Evolutionary conservation across 2,113 vertebrate species (phyloP), one percentile per base, ranked within the genome.

Genomic region (Trachemys scripta): DNA sequence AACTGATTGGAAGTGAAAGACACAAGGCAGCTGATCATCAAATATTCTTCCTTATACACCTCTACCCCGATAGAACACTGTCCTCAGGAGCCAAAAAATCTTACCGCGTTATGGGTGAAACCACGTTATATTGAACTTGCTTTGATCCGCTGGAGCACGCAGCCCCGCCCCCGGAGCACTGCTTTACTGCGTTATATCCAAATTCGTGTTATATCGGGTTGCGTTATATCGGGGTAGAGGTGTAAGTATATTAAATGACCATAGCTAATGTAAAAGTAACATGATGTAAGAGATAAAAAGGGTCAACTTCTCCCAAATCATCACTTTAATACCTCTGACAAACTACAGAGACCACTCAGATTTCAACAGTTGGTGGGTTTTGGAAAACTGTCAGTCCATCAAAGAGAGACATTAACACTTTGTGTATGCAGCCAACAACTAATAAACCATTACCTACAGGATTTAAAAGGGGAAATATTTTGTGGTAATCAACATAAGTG

Each of bases 401-500:
- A 96, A 97, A 94, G 82, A 85, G 92, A 83, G 84, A 97, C 76
- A 85, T 51, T 62, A 94, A 80, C 88, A 92, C 94, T 94, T 88
- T 51, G 90, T 96, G 94, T 90, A 88, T 92, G 91, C 69, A 96
- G 89, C 59, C 92, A 98, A 57, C 62, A 97, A 92, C 91, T 91
- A 93, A 94, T 95, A 89, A 53, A 93, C 14, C 86, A 96, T 75
- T 19, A 80, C 84, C 88, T 81, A 54, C 22, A 35, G 69, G 82
- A 90, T 88, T 78, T 42, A 94, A 89, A 96, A 82, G 49, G 91
- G 54, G 20, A 29, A 72, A 85, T 83, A 92, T 93, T 81, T 97
- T 90, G 84, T 89, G 90, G 45, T 87, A 97, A 96, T 86, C 92
- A 97, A 80, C 80, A 49, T 89, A 97, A 97, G 87, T 88, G 90